These are phyloP conservation scores for Drosophila burlai DNA, from an alignment of 1,140 invertebrate genomes.

Conservation along the genomic window DNA sequence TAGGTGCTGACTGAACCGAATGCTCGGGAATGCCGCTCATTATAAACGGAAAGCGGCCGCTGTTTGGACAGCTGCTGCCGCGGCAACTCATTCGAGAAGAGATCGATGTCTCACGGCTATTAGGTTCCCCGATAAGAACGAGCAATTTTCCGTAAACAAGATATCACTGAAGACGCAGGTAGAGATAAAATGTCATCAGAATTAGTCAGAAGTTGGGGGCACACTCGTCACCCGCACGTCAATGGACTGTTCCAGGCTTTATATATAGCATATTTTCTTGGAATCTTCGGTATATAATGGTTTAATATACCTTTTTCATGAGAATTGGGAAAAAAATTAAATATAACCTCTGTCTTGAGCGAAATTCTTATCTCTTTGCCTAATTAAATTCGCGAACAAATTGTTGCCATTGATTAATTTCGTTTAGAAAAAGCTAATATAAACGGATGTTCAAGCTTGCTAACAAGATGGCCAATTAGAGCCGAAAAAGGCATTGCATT, in stretches of 20 bases:
- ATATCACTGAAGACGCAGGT: conserved; percentile 2
- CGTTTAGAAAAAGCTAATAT: not conserved
- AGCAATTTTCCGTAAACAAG: conserved; percentile 1
- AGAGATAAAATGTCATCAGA: conserved; percentile 21
- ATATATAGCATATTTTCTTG: not conserved
- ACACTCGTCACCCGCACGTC: not conserved
- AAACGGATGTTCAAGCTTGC: not conserved
- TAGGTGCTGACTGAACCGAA: conserved; percentile 21
- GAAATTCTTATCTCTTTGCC: not conserved
- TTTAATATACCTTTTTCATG: not conserved
- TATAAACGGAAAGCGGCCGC: conserved; percentile 23
- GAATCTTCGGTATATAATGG: not conserved
- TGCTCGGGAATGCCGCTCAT: not conserved
- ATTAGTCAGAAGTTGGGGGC: conserved; percentile 7
- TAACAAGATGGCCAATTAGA: conserved; percentile 46
- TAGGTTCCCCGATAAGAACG: conserved; percentile 2
- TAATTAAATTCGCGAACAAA: not conserved
- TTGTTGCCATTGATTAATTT: not conserved
- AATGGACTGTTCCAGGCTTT: conserved; percentile 6
- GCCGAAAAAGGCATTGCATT: conserved; percentile 47
- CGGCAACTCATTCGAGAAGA: not conserved
- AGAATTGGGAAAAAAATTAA: not conserved
- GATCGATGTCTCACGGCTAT: conserved; percentile 16
- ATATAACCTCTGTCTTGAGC: not conserved
- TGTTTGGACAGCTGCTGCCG: conserved; percentile 17